A percentile compares a stretch with the other conserved stretches of the same genome.
Evolutionary conservation across 2,888 invertebrate species (phyloP).

Genomic region (Lymantria dispar): DNA sequence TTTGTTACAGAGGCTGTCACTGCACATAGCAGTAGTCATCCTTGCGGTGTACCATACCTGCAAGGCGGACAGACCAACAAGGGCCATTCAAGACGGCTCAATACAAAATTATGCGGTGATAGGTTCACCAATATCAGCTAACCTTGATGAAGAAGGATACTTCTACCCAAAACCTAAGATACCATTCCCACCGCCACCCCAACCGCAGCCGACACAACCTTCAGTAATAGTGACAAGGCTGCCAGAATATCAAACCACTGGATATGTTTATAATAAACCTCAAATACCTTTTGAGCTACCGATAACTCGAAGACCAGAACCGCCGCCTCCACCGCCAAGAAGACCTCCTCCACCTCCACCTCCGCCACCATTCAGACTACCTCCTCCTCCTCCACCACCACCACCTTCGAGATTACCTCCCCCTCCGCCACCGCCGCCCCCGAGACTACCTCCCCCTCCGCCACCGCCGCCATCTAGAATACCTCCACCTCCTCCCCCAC

Average conservation of each 20-base stretch:
- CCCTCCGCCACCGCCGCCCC: constrained; percentile 12
- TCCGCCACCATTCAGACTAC: constrained; percentile 16
- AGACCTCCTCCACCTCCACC: constrained; percentile 6
- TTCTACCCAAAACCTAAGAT: constrained; percentile 72
- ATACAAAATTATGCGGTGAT: constrained; percentile 68
- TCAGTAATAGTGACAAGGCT: constrained; percentile 19
- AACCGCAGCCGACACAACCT: constrained; percentile 21
- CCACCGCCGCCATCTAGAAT: constrained; percentile 9
- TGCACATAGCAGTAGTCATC: constrained; percentile 70
- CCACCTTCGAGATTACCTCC: constrained; percentile 21
- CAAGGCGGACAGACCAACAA: constrained; percentile 53
- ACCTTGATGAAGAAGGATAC: constrained; percentile 72
- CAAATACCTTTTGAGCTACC: constrained; percentile 39
- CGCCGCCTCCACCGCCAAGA: constrained; percentile 18
- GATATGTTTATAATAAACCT: constrained; percentile 37
- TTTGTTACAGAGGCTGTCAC: constrained; percentile 72
- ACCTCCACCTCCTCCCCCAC: not conserved
- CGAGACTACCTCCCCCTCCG: constrained; percentile 28
- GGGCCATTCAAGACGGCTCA: constrained; percentile 61
- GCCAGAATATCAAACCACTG: constrained; percentile 22
- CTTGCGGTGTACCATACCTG: constrained; percentile 67
- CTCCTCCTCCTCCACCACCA: constrained; percentile 26
- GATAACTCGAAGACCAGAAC: constrained; percentile 22
- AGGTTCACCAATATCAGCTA: constrained; percentile 61
- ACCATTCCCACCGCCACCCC: constrained; percentile 62